Evolutionary conservation across 1,140 invertebrate species (phyloP), one percentile per base, ranked within the genome.

Genomic region (Ectropis grisescens): DNA sequence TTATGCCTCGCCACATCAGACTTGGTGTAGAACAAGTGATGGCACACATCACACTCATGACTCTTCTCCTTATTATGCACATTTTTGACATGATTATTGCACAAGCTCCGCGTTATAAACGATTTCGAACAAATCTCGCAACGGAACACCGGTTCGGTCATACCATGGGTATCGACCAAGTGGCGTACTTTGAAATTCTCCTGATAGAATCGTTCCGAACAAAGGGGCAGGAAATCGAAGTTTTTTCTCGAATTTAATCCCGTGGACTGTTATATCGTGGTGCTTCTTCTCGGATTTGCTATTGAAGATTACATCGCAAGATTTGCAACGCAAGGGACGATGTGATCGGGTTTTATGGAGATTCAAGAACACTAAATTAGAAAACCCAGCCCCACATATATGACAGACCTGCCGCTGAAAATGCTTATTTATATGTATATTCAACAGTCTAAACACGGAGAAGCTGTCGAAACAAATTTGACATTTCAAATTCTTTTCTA

Each of bases 381-480:
- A 53, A 37, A 72, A 80, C 1, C 57, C 67, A 7, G 58, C 48
- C 0, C 75, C 75, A 27, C 75, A 80, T 1, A 66, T 49, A 38
- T 76, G 58, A 29, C 75, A 80, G 0, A 78, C 53, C 13, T 68
- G 58, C n/a, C 71, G 76, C 29, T 66, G 52, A 32, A 41, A 75
- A 60, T 76, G 75, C 26, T 58, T 69, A 23, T 76, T 76, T 33
- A 78, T 58, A 16, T 80, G 75, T 7, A 75, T 66, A 13, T 72
- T 76, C n/a, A 80, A 35, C 3, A 59, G 24, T 15, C 64, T 33
- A 29, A 80, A 80, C 6, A 55, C 23, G 2, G 30, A 40, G 10
- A 74, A 80, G 0, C 12, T 41, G 27, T 75, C 57, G 0, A 3
- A 23, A 27, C 75, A 80, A n/a, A 78, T 47, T 28, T 78, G 75